These are phyloP conservation scores for Stigmatopora nigra DNA, from an alignment of 2,113 vertebrate species.

Conservation along the genomic window DNA sequence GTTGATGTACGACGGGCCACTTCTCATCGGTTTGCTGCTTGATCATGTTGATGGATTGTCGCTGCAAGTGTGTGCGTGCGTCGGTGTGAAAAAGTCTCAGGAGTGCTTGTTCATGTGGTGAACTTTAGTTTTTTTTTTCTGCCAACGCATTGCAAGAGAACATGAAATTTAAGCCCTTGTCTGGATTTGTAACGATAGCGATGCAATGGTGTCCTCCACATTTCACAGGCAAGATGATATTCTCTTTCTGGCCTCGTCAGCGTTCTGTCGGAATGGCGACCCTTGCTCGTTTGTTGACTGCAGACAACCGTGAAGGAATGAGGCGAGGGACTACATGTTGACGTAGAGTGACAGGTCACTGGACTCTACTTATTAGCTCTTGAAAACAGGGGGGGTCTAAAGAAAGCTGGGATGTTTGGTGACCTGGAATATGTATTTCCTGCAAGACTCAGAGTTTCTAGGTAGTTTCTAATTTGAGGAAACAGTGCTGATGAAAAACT, in stretches of 20 bases:
- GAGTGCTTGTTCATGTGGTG: not conserved
- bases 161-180: not conserved
- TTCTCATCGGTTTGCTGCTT: conserved; percentile 43
- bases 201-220: conserved; percentile 7
- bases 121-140: conserved; percentile 3
- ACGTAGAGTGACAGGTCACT: not conserved
- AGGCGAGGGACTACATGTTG: not conserved
- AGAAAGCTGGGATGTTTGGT: not conserved
- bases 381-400: not conserved
- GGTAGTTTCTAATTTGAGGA: not conserved
- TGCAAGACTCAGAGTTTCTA: not conserved
- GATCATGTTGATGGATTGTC: conserved; percentile 59
- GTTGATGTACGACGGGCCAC: conserved; percentile 56
- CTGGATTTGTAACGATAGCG: conserved; percentile 1
- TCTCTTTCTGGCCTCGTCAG: conserved; percentile 15
- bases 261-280: conserved; percentile 23
- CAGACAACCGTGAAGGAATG: not conserved
- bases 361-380: not conserved
- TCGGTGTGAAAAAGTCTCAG: conserved; percentile 23
- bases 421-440: not conserved
- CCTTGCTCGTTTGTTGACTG: conserved; percentile 11
- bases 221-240: not conserved
- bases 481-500: not conserved
- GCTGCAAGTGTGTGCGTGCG: conserved; percentile 20
- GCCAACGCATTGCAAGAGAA: conserved; percentile 13